These are phyloP conservation scores for Xestia c-nigrum DNA, from an alignment of 2,888 invertebrate species.

Conservation along the genomic window DNA sequence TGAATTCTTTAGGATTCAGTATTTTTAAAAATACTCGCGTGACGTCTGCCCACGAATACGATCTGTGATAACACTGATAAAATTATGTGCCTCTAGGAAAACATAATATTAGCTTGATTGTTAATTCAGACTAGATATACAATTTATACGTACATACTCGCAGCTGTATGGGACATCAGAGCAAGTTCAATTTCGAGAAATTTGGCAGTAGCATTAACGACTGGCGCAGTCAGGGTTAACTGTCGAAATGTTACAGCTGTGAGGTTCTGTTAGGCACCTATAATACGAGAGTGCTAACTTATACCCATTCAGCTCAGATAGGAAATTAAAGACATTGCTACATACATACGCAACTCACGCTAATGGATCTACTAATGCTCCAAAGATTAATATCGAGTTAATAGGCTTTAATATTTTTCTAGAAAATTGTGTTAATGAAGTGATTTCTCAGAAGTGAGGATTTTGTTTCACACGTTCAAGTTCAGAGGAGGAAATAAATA, in stretches of 20 bases:
- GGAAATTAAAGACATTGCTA: not conserved
- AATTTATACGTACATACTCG: not conserved
- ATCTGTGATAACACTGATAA: not conserved
- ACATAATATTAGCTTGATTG: constrained; percentile 14
- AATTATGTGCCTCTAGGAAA: constrained; percentile 1
- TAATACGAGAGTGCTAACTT: constrained; percentile 3
- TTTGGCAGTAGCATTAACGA: not conserved
- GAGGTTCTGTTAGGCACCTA: not conserved
- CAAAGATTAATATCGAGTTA: not conserved
- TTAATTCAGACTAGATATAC: not conserved
- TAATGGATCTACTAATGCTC: constrained; percentile 13
- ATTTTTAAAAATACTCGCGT: not conserved
- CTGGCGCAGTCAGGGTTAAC: not conserved
- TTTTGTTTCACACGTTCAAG: not conserved
- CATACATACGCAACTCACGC: not conserved
- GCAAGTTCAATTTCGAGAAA: not conserved
- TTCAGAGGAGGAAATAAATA: not conserved
- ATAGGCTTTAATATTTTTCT: not conserved
- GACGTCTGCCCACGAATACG: too few species aligned
- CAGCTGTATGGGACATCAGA: not conserved
- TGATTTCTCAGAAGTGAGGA: too few species aligned
- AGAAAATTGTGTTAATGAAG: not conserved
- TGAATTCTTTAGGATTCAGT: not conserved
- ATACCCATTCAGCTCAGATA: not conserved
- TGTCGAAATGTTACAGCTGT: not conserved